A percentile compares a stretch with the other conserved stretches of the same genome.
Evolutionary conservation across 2,797 vertebrate genomes (phyloP).

Genomic region (Tympanoctomys barrerae): DNA sequence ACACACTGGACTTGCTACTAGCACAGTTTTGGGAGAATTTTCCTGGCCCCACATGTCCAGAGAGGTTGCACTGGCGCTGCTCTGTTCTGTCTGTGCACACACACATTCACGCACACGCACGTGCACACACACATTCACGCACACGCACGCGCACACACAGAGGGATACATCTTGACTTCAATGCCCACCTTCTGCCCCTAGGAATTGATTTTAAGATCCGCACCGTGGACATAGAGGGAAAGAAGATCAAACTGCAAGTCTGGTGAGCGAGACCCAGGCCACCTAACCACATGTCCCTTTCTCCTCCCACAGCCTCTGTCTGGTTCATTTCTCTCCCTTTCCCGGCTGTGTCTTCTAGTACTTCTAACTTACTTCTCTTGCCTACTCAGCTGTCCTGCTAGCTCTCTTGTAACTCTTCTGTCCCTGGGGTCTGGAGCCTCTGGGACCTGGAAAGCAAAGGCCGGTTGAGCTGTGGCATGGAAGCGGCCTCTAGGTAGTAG

Average conservation of each 20-base stretch:
- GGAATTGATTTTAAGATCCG: constrained; percentile 99
- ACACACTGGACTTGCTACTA: neutral
- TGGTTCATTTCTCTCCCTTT: neutral
- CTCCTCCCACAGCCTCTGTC: neutral
- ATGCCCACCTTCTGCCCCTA: constrained; percentile 66
- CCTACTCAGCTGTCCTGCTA: neutral
- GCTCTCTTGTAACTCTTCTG: neutral
- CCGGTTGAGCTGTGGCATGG: neutral
- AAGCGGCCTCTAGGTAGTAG: neutral
- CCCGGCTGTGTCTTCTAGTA: neutral
- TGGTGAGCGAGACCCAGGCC: constrained; percentile 89
- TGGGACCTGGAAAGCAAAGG: constrained; percentile 1
- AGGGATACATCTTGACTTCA: neutral
- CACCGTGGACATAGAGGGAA: constrained; percentile 96
- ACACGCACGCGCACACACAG: too few relatives aligned
- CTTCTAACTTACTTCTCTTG: neutral
- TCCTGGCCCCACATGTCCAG: neutral
- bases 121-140: neutral
- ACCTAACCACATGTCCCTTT: too few relatives aligned
- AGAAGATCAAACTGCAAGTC: constrained; percentile 97
- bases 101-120: neutral
- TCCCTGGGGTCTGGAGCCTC: constrained; percentile 13
- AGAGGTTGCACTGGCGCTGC: neutral
- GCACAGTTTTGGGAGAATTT: neutral
- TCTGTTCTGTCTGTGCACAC: neutral